A percentile compares a stretch with the other conserved stretches of the same genome.
Conservation (phyloP, 2,888 invertebrate genomes). For the Andrena marginata region DNA sequence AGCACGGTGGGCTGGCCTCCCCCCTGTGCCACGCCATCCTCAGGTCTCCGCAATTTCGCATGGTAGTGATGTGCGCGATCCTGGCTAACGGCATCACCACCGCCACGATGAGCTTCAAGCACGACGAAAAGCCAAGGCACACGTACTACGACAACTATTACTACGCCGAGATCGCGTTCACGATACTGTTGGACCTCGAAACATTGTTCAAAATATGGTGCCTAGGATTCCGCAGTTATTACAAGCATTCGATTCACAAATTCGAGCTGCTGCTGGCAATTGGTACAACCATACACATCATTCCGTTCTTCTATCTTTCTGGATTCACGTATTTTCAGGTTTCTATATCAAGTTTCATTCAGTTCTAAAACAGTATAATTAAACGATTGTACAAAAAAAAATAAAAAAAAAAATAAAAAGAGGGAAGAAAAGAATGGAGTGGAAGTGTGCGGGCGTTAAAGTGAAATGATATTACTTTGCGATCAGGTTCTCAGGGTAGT, state of each 20-base stretch:
- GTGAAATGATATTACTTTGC: conserved; percentile 18
- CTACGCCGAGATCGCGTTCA: conserved; percentile 97
- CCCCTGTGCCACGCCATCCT: conserved; percentile 94
- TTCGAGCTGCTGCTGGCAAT: conserved; percentile 97
- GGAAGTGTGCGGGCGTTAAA: not conserved
- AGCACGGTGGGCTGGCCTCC: conserved; percentile 95
- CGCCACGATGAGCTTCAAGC: conserved; percentile 97
- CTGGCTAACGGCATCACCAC: conserved; percentile 98
- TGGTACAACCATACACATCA: conserved; percentile 97
- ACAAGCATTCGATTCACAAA: conserved; percentile 98
- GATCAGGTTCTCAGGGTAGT: conserved; percentile 95
- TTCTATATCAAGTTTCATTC: conserved; percentile 45
- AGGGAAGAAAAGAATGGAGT: not conserved
- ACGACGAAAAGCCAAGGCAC: conserved; percentile 93
- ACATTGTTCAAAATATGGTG: conserved; percentile 99
- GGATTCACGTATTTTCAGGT: conserved; percentile 97
- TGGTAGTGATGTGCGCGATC: conserved; percentile 97
- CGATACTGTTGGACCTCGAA: conserved; percentile 97
- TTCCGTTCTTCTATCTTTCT: conserved; percentile 96
- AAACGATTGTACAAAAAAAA: not conserved
- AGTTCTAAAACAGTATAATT: conserved; percentile 15
- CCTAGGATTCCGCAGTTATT: conserved; percentile 97
- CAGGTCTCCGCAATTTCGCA: conserved; percentile 96
- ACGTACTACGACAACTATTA: conserved; percentile 96
- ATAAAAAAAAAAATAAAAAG: not conserved